A percentile compares a stretch with the other conserved stretches of the same genome.
Conservation (phyloP, 2,888 invertebrate species). For the Hololepta plana region DNA sequence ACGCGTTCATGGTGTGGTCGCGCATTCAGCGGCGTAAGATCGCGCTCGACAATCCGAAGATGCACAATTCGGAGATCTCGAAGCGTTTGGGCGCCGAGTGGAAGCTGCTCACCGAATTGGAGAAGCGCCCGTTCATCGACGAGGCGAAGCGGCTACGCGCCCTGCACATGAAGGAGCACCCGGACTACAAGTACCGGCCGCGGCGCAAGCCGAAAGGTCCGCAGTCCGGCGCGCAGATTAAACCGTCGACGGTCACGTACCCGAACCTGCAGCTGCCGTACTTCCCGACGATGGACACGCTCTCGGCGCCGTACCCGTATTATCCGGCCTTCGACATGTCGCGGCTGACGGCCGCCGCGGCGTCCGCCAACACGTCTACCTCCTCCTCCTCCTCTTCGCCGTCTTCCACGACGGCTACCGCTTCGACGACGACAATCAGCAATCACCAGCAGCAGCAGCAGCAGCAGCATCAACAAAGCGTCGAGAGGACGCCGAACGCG, state of each 20-base stretch:
- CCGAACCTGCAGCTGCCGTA: constrained; percentile 45
- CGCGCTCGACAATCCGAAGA: constrained; percentile 85
- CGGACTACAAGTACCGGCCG: constrained; percentile 80
- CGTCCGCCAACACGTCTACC: constrained; percentile 42
- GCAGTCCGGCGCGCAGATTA: constrained; percentile 29
- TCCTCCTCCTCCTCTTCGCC: constrained; percentile 38
- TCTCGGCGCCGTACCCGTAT: constrained; percentile 44
- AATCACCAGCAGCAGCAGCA: constrained; percentile 18
- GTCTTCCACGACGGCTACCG: constrained; percentile 19
- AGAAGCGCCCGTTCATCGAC: constrained; percentile 88
- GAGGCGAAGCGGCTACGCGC: constrained; percentile 81
- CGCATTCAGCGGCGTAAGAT: constrained; percentile 80
- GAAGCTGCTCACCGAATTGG: constrained; percentile 72
- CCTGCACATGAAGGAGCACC: constrained; percentile 80
- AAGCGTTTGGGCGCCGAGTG: constrained; percentile 86
- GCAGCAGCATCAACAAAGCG: constrained; percentile 9
- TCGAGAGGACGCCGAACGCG: constrained; percentile 32
- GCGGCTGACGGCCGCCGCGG: constrained; percentile 21
- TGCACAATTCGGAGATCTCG: constrained; percentile 81
- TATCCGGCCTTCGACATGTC: constrained; percentile 46
- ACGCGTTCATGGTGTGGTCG: constrained; percentile 97
- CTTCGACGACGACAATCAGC: constrained; percentile 16
- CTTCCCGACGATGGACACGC: constrained; percentile 38
- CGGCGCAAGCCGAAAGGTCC: constrained; percentile 62
- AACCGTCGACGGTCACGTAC: constrained; percentile 29